Conservation (phyloP, 2,113 vertebrate genomes). For the Cynocephalus volans region DNA sequence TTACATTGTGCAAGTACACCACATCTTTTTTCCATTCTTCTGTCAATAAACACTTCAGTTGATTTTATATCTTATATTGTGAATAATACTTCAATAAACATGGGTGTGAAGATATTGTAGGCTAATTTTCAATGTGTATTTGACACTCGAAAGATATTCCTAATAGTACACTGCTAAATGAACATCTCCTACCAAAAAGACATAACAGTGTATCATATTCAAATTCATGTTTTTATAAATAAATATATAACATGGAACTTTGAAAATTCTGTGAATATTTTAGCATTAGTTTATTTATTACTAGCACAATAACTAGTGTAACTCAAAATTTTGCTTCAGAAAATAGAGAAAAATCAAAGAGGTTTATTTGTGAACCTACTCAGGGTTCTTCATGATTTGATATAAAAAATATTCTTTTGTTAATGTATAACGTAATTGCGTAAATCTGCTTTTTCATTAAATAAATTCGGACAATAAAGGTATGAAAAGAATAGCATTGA, state of each 20-base stretch:
- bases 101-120: background rate
- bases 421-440: background rate
- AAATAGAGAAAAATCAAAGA: background rate
- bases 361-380: background rate
- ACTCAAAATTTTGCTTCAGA: background rate
- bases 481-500: background rate
- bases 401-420: background rate
- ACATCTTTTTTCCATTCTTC: too few species aligned
- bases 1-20: too few species aligned
- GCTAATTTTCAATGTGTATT: background rate
- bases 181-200: background rate
- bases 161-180: background rate
- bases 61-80: too few species aligned
- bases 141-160: background rate
- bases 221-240: background rate
- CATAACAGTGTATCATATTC: background rate
- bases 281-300: background rate
- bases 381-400: background rate
- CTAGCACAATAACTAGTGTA: background rate
- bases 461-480: background rate
- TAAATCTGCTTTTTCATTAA: conserved; percentile 25
- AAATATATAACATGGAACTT: background rate
- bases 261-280: background rate
- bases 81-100: too few species aligned
- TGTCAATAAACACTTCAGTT: too few species aligned